These are phyloP conservation scores for Ceryle rudis DNA, from an alignment of 2,797 vertebrate genomes.

Conservation along the genomic window DNA sequence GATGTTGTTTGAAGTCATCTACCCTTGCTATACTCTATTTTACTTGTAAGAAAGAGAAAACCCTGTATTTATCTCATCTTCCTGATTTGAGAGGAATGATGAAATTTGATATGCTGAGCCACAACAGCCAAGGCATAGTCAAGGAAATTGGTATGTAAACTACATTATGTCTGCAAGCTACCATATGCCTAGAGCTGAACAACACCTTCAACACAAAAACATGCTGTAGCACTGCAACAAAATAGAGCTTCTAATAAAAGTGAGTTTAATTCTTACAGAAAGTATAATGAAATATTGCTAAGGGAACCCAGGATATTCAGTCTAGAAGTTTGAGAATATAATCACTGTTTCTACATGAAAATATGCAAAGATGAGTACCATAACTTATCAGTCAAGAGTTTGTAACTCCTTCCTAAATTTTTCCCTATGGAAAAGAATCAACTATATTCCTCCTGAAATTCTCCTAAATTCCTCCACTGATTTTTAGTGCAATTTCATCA, in stretches of 20 bases:
- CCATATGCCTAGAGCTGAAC: not conserved
- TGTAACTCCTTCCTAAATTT: not conserved
- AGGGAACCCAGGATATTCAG: not conserved
- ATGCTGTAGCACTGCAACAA: not conserved
- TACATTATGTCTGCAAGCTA: not conserved
- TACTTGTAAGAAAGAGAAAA: not conserved
- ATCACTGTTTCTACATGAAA: not conserved
- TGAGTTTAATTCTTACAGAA: not conserved
- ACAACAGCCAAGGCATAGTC: not conserved
- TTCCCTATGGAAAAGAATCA: not conserved
- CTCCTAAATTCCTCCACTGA: not conserved
- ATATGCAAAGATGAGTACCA: not conserved
- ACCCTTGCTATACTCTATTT: not conserved
- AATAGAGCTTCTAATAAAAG: not conserved
- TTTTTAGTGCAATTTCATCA: not conserved
- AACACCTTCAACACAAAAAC: not conserved
- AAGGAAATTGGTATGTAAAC: not conserved
- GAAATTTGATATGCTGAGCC: not conserved
- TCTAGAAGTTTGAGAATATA: not conserved
- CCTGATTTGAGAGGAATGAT: not conserved
- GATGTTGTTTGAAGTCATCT: not conserved
- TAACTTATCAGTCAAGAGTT: not conserved
- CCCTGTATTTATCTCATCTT: not conserved
- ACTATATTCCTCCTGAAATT: not conserved
- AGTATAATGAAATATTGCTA: not conserved